Conservation (phyloP, 1,140 invertebrate species). For the Condylostylus longicornis region DNA sequence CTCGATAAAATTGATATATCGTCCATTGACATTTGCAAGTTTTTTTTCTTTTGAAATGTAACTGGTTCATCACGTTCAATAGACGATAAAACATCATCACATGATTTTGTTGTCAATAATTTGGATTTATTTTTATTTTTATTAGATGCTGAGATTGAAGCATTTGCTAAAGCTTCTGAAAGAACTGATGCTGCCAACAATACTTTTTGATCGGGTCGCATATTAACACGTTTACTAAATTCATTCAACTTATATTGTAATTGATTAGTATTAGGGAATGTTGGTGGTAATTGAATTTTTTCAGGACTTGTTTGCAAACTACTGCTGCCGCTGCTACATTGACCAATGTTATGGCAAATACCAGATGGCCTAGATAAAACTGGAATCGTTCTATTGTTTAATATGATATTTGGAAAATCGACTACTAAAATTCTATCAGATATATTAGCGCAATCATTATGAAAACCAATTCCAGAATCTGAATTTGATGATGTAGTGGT, state of each 20-base stretch:
- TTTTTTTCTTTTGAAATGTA: constrained; percentile 3
- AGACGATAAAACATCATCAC: constrained; percentile 23
- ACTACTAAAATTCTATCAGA: constrained; percentile 67
- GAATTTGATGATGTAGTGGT: constrained; percentile 83
- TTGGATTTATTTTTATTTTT: constrained; percentile 14
- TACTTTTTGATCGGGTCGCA: constrained; percentile 30
- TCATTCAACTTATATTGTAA: constrained; percentile 9
- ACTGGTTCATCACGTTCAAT: constrained; percentile 6
- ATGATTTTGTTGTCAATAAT: constrained; percentile 21
- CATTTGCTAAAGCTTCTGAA: not conserved
- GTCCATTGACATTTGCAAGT: constrained; percentile 15
- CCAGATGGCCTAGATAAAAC: constrained; percentile 14
- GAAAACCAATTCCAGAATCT: constrained; percentile 86
- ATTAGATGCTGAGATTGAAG: constrained; percentile 27
- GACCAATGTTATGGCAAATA: constrained; percentile 9
- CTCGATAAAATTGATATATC: constrained; percentile 23
- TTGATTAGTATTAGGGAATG: constrained; percentile 9
- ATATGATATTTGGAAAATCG: constrained; percentile 43
- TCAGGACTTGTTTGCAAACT: not conserved
- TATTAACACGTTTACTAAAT: constrained; percentile 32
- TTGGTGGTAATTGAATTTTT: not conserved
- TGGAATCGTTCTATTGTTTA: constrained; percentile 1
- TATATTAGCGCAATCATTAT: constrained; percentile 68
- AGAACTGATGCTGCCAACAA: constrained; percentile 11
- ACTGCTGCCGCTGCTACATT: not conserved